Evolutionary conservation across 2,888 invertebrate genomes (phyloP).

Genomic region (Drosophila cracens): DNA sequence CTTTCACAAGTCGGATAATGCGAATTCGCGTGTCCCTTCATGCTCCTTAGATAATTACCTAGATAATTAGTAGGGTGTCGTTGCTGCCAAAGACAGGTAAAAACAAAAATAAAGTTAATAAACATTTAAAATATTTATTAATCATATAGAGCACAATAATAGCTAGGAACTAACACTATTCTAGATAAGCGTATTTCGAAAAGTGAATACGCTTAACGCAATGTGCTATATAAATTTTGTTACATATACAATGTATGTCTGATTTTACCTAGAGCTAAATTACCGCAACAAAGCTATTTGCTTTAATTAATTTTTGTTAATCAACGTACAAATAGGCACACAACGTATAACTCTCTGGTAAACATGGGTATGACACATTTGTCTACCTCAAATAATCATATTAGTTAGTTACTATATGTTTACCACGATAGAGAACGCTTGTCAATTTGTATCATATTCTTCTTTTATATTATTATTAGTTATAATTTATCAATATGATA

Average conservation of each 20-base stretch:
- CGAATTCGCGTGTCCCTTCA: slow-evolving; percentile 19
- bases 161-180: neutral
- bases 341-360: neutral
- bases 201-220: neutral
- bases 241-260: neutral
- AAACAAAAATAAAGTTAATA: neutral
- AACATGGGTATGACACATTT: slow-evolving; percentile 3
- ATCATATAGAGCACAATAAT: neutral
- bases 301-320: slow-evolving; percentile 17
- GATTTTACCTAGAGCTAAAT: neutral
- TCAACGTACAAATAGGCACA: slow-evolving; percentile 12
- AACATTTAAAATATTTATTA: slow-evolving; percentile 5
- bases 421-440: neutral
- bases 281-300: slow-evolving; percentile 4
- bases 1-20: slow-evolving; percentile 18
- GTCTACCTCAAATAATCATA: neutral
- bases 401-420: neutral
- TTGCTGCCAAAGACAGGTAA: slow-evolving; percentile 7
- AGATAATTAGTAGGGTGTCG: slow-evolving; percentile 34
- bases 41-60: slow-evolving; percentile 35
- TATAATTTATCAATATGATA: neutral
- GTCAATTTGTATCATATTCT: neutral
- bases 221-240: neutral
- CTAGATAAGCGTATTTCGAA: neutral
- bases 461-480: neutral